Percentiles rank a stretch among this genome's conserved stretches.
phyloP scores from a whole-genome alignment of 2,888 invertebrate species.

The Pristionchus maxplancki region DNA sequence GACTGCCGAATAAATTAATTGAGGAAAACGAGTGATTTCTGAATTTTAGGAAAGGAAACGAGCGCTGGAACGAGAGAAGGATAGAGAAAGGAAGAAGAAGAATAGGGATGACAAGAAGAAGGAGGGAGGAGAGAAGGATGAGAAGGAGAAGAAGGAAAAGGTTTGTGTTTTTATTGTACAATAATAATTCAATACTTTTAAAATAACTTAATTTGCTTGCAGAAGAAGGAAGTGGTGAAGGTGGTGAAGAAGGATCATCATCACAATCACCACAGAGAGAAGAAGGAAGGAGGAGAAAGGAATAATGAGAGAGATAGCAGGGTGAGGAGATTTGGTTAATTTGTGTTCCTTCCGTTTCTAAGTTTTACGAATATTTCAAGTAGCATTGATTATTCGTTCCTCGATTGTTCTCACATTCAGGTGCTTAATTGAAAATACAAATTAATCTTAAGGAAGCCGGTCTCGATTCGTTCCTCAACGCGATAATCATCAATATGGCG shows the following conservation, averaged over 20 bases:
- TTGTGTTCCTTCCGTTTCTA: neutral
- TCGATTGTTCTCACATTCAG: neutral
- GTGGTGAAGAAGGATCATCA: conserved; percentile 11
- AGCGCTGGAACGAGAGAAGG: conserved; percentile 19
- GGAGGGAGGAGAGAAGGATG: conserved; percentile 52
- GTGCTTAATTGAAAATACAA: too few relatives aligned
- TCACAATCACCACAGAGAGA: conserved; percentile 27
- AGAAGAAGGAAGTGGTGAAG: conserved; percentile 30
- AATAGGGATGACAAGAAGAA: conserved; percentile 53
- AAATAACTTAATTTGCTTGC: neutral
- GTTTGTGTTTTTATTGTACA: neutral
- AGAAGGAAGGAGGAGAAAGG: conserved; percentile 6
- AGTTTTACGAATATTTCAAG: neutral
- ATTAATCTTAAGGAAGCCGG: neutral
- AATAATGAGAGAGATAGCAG: neutral
- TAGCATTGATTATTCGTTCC: neutral
- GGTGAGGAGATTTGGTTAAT: neutral
- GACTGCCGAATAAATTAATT: too few relatives aligned
- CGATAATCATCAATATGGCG: conserved; percentile 61
- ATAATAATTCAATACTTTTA: too few relatives aligned
- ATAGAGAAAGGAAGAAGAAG: conserved; percentile 61
- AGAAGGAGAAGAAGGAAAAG: conserved; percentile 35
- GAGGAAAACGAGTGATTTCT: conserved; percentile 80
- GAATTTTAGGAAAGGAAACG: conserved; percentile 3
- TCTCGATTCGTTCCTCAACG: conserved; percentile 56